Evolutionary conservation across 2,888 invertebrate species (phyloP).

Genomic region (Dimorphilus gyrociliatus): DNA sequence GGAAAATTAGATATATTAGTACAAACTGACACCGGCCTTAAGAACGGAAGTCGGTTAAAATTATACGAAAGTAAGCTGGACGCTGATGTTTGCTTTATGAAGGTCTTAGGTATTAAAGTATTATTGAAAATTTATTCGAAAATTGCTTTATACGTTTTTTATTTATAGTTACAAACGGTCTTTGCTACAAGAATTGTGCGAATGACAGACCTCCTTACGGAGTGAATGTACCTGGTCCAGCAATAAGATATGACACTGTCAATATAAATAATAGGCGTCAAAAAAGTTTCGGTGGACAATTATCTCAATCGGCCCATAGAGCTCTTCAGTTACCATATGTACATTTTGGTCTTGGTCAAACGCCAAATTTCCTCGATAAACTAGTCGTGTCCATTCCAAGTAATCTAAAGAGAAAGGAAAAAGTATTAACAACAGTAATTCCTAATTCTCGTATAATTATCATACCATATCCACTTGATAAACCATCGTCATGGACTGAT

Average conservation of each 20-base stretch:
- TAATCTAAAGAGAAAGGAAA: slow-evolving; percentile 17
- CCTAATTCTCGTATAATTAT: slow-evolving; percentile 95
- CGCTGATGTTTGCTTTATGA: slow-evolving; percentile 86
- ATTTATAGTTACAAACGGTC: slow-evolving; percentile 6
- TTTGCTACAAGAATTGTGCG: slow-evolving; percentile 4
- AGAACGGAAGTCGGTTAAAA: no score
- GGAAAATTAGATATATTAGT: no score
- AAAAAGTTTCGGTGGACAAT: slow-evolving; percentile 54
- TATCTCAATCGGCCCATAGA: slow-evolving; percentile 78
- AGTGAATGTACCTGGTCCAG: slow-evolving; percentile 78
- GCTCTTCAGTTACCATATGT: slow-evolving; percentile 85
- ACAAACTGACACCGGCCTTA: no score
- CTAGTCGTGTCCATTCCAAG: slow-evolving; percentile 53
- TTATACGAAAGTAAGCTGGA: slow-evolving; percentile 68
- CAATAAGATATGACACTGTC: slow-evolving; percentile 66
- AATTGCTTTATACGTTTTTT: no score
- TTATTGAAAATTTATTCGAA: no score
- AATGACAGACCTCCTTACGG: slow-evolving; percentile 39
- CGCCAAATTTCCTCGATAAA: slow-evolving; percentile 88
- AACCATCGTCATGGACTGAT: slow-evolving; percentile 63
- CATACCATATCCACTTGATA: slow-evolving; percentile 59
- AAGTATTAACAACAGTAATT: slow-evolving; percentile 75
- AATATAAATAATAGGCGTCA: slow-evolving; percentile 69
- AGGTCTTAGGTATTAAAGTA: slow-evolving; percentile 51
- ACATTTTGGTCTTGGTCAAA: slow-evolving; percentile 89